Base-by-base conservation (phyloP, 1,140 invertebrate species). In the Camponotus vicinus region DNA sequence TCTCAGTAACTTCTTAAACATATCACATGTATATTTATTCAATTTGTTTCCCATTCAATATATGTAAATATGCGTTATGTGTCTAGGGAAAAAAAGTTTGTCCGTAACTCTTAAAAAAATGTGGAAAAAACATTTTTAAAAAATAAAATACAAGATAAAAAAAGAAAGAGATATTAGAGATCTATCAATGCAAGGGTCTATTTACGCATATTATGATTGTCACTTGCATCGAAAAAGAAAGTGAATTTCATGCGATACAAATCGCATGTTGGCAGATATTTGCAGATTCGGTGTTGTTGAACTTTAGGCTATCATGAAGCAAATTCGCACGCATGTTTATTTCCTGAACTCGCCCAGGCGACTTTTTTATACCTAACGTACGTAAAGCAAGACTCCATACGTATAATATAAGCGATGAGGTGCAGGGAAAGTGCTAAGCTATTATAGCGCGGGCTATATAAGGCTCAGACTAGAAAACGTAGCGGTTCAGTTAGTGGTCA, bases 401-500 rank as follows among this genome's bases (percentile, higher is more conserved):
- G 86, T 86, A 82, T 92, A 91, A 92, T 92, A 89, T 88, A 90
- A 91, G 90, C 91, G 92, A 93, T 92, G 92, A 93, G 92, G 90
- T 91, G 89, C 92, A 93, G 94, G 94, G 94, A 95, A 95, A 94
- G 94, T 94, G 93, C 92, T 70, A 92, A 92, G 93, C 91, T 91
- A 94, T 94, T 94, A 94, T 94, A 91, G 89, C 90, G 92, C 86
- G 85, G 89, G 86, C 92, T 95, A 95, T 95, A 95, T 94, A 95
- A 95, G 91, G 89, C 92, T 91, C 90, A 86, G 89, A 69, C 88
- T 94, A 93, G 93, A 94, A 94, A 94, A 94, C 92, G 91, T 90
- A 92, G 92, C 89, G 93, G 93, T 94, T 94, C 94, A 95, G 94
- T 95, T 92, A 92, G 94, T 95, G 93, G 93, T 94, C 92, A 90